Evolutionary conservation across 64 coral and sea anemone genomes (phyloP), one percentile per base, ranked within the genome.

Genomic region (Pocillopora damicornis): DNA sequence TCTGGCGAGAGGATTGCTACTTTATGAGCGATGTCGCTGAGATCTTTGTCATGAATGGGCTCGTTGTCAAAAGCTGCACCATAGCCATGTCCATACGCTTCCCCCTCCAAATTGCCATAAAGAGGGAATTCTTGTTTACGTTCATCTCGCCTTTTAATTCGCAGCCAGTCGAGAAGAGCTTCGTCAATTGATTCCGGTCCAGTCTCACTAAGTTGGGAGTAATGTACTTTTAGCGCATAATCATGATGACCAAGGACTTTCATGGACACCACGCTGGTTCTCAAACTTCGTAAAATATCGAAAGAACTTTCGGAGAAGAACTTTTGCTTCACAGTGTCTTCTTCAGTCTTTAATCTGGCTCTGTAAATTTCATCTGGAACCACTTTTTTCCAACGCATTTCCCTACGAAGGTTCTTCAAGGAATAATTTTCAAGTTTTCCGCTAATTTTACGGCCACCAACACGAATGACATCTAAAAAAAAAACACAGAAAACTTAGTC

Each of bases 371-470:
- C 15, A 20, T 65, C 3, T 16, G 63, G 63, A 65, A 65, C 63
- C 14, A 17, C 63, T 65, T 16, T 15, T 15, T 65, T 13, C 20
- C 11, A 45, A 65, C 63, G 63, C 9, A 65, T 65, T 65, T 4
- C 5, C 15, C 15, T 65, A 10, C 15, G 63, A 12, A 88, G 51
- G 20, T 72, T 72, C 63, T 79, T 88, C 9, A 95, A 56, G 72
- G 77, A 87, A 58, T 35, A 84, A 15, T 30, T 6, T 37, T 88
- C 38, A 23, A 95, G 61, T 26, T 51, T 36, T 37, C 64, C 17
- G 25, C 35, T 89, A 82, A 74, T 91, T 20, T 59, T 91, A 73
- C 93, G 93, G 23, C 93, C 86, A 2, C 93, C 93, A 34, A 91
- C 93, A 57, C 93, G 78, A 60, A 95, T 89, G 74, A 95, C 60